Evolutionary conservation across 2,797 vertebrate genomes (phyloP).

Genomic region (Phylloscopus collybita): DNA sequence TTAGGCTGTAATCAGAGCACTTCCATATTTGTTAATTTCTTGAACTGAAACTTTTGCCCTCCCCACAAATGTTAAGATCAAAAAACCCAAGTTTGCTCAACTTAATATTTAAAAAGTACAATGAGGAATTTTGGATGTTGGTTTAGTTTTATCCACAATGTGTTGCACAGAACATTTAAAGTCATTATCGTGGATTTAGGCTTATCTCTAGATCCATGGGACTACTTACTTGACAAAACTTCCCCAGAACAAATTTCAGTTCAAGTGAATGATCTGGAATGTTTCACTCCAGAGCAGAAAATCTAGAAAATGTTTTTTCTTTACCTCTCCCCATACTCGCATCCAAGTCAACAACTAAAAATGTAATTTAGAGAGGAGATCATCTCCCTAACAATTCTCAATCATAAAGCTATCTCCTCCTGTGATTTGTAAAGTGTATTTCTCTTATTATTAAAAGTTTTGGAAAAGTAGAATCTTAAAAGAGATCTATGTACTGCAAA

Average conservation of each 20-base stretch:
- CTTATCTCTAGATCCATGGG: neutral
- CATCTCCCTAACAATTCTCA: neutral
- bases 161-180: neutral
- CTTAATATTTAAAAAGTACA: neutral
- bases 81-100: neutral
- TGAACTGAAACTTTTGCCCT: neutral
- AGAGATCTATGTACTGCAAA: neutral
- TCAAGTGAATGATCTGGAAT: neutral
- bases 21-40: neutral
- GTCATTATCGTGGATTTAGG: neutral
- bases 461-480: neutral
- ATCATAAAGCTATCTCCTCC: neutral
- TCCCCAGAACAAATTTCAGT: neutral
- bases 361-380: neutral
- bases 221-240: neutral
- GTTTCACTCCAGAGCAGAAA: neutral
- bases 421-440: neutral
- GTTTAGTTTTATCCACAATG: neutral
- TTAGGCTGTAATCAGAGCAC: neutral
- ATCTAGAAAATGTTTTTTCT: neutral
- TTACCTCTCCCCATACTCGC: neutral
- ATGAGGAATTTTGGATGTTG: neutral
- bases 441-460: neutral
- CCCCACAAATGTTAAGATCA: neutral
- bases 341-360: neutral